A percentile compares a stretch with the other conserved stretches of the same genome.
Conservation (phyloP, 1,140 invertebrate genomes). For the Luehdorfia chinensis region DNA sequence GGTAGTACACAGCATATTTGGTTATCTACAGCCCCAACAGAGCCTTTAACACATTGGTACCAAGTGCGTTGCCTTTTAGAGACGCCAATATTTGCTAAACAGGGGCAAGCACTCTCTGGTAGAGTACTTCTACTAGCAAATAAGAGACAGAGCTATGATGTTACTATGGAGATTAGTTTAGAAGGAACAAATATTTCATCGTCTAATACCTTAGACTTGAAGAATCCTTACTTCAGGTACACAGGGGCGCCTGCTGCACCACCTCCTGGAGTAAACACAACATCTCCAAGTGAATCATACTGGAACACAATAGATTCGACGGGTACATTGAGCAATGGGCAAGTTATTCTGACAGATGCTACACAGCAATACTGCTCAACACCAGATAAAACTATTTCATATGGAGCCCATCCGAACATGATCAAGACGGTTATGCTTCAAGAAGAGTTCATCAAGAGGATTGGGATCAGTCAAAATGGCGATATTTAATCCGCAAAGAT, state of each 20-base stretch:
- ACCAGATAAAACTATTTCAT: constrained; percentile 54
- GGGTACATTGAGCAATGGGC: constrained; percentile 66
- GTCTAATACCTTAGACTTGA: constrained; percentile 96
- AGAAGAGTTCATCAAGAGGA: constrained; percentile 75
- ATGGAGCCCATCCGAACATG: constrained; percentile 65
- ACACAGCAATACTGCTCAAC: constrained; percentile 67
- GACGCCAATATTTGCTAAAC: constrained; percentile 95
- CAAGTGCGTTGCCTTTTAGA: constrained; percentile 98
- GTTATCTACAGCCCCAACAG: constrained; percentile 98
- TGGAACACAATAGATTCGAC: constrained; percentile 90
- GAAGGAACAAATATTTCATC: constrained; percentile 91
- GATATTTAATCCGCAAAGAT: constrained; percentile 71
- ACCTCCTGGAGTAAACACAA: constrained; percentile 91
- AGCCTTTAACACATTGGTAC: constrained; percentile 99
- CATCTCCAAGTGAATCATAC: constrained; percentile 94
- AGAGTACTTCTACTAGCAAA: constrained; percentile 94
- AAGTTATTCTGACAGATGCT: constrained; percentile 61
- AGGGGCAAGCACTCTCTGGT: constrained; percentile 94
- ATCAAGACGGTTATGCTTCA: constrained; percentile 76
- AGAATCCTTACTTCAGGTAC: constrained; percentile 99
- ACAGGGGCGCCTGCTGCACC: constrained; percentile 92
- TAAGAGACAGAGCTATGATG: constrained; percentile 98
- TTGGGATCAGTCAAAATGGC: constrained; percentile 75
- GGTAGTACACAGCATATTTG: constrained; percentile 94
- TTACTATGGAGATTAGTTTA: constrained; percentile 95